phyloP scores from a whole-genome alignment of 92 coral and sea anemone species.

The Virgularia gustaviana region DNA sequence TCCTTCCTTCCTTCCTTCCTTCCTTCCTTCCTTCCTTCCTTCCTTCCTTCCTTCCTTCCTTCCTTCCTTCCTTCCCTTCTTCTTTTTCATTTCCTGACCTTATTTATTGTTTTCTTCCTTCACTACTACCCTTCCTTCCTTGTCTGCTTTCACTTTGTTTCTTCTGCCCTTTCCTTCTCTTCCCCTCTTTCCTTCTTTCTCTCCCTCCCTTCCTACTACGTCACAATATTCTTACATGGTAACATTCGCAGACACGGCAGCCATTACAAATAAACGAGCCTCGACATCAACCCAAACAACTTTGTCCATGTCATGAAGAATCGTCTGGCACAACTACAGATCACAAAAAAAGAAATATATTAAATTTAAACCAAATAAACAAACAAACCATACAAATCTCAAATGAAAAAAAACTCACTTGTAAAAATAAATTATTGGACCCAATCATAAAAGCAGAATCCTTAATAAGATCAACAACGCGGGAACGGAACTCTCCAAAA shows the following conservation, averaged over 20 bases:
- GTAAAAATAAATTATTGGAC: constrained; percentile 74
- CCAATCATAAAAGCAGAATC: constrained; percentile 95
- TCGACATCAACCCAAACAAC: constrained; percentile 79
- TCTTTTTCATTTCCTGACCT: background rate
- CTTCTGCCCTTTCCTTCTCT: background rate
- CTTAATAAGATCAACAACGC: constrained; percentile 89
- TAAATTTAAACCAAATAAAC: background rate
- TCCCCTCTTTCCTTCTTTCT: background rate
- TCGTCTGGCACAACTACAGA: constrained; percentile 74
- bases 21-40: too few relatives aligned
- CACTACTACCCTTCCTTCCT: background rate
- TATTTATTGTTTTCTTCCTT: background rate
- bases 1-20: too few relatives aligned
- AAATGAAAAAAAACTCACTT: constrained; percentile 51
- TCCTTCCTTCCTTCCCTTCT: background rate
- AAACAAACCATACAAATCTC: background rate
- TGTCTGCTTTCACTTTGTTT: background rate
- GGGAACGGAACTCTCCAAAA: constrained; percentile 80
- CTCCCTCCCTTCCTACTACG: background rate
- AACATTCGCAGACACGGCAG: constrained; percentile 83
- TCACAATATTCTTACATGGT: constrained; percentile 58
- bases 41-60: background rate
- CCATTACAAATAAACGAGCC: constrained; percentile 88
- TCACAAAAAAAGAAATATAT: background rate
- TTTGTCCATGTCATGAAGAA: constrained; percentile 64